These are phyloP conservation scores for Drosophila meridionalis DNA, from an alignment of 2,888 invertebrate genomes.

Conservation along the genomic window DNA sequence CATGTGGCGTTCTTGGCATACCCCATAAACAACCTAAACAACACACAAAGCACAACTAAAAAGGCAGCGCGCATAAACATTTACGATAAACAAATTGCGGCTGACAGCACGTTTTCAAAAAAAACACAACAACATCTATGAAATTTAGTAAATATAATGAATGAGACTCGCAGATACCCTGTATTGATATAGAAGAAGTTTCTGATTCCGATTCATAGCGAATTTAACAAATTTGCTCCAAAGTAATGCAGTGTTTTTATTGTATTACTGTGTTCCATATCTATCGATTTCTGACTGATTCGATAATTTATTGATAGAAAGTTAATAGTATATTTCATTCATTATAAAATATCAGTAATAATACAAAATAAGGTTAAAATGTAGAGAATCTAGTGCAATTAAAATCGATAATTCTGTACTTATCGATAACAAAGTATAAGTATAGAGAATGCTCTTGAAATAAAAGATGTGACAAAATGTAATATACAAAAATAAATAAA, in stretches of 20 bases:
- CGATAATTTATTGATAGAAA: neutral
- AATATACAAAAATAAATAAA: too few species aligned
- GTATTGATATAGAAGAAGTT: neutral
- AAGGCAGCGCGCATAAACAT: conserved; percentile 54
- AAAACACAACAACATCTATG: conserved; percentile 7
- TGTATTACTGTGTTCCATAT: neutral
- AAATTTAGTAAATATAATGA: neutral
- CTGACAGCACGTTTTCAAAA: conserved; percentile 41
- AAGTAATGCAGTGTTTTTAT: neutral
- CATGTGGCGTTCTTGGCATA: conserved; percentile 64
- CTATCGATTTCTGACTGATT: neutral
- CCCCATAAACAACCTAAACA: conserved; percentile 50
- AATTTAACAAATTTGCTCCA: too few species aligned
- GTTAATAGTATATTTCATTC: neutral
- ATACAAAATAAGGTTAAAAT: neutral
- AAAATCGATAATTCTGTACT: too few species aligned
- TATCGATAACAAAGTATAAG: too few species aligned
- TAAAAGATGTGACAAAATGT: too few species aligned
- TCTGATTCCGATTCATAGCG: neutral
- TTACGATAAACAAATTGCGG: conserved; percentile 74
- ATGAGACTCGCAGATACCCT: conserved; percentile 15
- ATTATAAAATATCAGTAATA: neutral
- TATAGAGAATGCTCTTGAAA: too few species aligned
- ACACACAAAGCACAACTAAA: conserved; percentile 43
- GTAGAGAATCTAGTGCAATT: neutral